These are phyloP conservation scores for Mythimna impura DNA, from an alignment of 2,888 invertebrate genomes.

Conservation along the genomic window DNA sequence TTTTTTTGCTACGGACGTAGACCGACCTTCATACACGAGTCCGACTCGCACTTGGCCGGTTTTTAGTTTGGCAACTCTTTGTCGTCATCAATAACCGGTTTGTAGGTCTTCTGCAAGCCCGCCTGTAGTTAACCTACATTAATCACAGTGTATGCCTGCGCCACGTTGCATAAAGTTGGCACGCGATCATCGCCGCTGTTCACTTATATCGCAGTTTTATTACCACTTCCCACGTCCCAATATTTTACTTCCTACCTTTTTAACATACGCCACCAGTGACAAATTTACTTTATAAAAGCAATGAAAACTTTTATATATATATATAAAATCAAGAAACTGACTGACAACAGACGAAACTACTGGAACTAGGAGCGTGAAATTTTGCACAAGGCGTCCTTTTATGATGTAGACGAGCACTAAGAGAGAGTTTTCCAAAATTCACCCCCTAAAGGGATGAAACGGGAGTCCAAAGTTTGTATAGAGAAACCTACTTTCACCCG, in stretches of 20 bases:
- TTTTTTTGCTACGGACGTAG: too few relatives aligned
- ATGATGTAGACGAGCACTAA: too few relatives aligned
- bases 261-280: constrained; percentile 43
- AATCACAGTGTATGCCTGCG: constrained; percentile 47
- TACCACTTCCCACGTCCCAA: constrained; percentile 45
- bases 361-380: too few relatives aligned
- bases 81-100: constrained; percentile 42
- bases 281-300: constrained; percentile 52
- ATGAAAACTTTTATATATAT: constrained; percentile 57
- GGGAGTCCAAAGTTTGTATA: too few relatives aligned
- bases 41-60: too few relatives aligned
- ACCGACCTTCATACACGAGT: too few relatives aligned
- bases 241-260: constrained; percentile 43
- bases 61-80: constrained; percentile 9
- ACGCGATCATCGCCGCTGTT: constrained; percentile 52
- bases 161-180: constrained; percentile 58
- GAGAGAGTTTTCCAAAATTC: too few relatives aligned
- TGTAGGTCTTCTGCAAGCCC: constrained; percentile 38
- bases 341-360: too few relatives aligned
- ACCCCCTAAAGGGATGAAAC: too few relatives aligned
- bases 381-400: too few relatives aligned
- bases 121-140: constrained; percentile 39
- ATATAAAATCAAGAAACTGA: too few relatives aligned
- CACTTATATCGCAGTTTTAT: constrained; percentile 53
- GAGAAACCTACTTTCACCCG: too few relatives aligned